Percentiles rank a stretch among this genome's conserved stretches.
Evolutionary conservation across 2,113 vertebrate genomes (phyloP).

Genomic region (Campylomormyrus numenius): DNA sequence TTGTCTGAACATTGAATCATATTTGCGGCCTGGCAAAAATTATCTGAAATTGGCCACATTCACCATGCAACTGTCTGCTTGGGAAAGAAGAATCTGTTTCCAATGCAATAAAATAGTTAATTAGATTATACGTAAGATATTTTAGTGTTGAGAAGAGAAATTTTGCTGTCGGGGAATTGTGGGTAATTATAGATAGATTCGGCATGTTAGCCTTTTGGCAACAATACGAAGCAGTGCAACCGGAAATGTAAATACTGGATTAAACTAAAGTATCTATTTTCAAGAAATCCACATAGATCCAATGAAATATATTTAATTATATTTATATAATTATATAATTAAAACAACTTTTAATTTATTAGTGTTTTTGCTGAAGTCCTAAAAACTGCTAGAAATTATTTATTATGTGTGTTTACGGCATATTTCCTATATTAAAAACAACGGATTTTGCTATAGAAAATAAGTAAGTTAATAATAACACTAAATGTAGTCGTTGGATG

Average conservation of each 20-base stretch:
- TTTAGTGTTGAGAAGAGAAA: constrained; percentile 9
- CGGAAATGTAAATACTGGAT: background rate
- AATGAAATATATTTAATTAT: background rate
- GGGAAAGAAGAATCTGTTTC: constrained; percentile 28
- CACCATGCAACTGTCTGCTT: background rate
- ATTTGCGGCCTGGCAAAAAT: background rate
- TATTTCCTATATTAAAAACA: background rate
- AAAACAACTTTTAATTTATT: background rate
- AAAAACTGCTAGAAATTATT: background rate
- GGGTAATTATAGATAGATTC: background rate
- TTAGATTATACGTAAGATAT: constrained; percentile 28
- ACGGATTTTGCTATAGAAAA: background rate
- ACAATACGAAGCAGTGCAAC: background rate
- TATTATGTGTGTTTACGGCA: background rate
- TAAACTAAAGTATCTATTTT: background rate
- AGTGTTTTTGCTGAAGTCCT: background rate
- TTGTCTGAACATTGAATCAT: background rate
- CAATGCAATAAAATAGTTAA: constrained; percentile 32
- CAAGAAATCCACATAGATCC: background rate
- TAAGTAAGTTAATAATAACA: background rate
- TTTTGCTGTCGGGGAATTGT: constrained; percentile 23
- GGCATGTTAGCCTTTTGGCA: background rate
- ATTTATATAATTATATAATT: no score
- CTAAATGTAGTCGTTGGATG: background rate
- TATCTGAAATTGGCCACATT: background rate